Evolutionary conservation across 2,888 invertebrate species (phyloP).

Genomic region (Tetragonula carbonaria): DNA sequence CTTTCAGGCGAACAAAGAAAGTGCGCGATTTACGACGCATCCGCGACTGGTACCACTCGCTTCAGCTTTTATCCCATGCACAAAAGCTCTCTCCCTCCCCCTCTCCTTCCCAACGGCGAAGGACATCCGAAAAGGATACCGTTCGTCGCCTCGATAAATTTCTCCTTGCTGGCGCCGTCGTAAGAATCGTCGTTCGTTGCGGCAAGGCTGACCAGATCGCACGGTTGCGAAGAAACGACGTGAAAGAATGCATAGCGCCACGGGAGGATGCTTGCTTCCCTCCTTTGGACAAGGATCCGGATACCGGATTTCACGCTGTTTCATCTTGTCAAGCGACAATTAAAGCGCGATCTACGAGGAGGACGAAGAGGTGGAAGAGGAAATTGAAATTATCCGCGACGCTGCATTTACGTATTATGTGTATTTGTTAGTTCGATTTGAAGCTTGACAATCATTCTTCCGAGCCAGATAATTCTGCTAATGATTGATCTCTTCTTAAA

Average conservation of each 20-base stretch:
- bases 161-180: conserved; percentile 34
- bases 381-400: background rate
- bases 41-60: background rate
- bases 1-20: background rate
- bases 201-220: conserved; percentile 48
- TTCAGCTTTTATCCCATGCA: background rate
- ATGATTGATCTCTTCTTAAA: too few relatives aligned
- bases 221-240: conserved; percentile 3
- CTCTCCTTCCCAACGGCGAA: too few relatives aligned
- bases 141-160: conserved; percentile 57
- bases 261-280: conserved; percentile 36
- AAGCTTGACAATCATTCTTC: too few relatives aligned
- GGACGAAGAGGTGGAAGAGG: conserved; percentile 52
- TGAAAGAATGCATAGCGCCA: conserved; percentile 36
- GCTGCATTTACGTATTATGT: background rate
- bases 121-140: conserved; percentile 22
- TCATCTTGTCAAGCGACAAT: conserved; percentile 52
- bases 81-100: conserved; percentile 1
- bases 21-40: conserved; percentile 14
- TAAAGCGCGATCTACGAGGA: conserved; percentile 57
- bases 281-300: background rate
- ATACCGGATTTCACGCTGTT: conserved; percentile 29
- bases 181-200: conserved; percentile 17
- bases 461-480: too few relatives aligned
- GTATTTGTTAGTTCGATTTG: background rate